Evolutionary conservation across 1,140 invertebrate genomes (phyloP).

Genomic region (Doryteuthis pealeii): DNA sequence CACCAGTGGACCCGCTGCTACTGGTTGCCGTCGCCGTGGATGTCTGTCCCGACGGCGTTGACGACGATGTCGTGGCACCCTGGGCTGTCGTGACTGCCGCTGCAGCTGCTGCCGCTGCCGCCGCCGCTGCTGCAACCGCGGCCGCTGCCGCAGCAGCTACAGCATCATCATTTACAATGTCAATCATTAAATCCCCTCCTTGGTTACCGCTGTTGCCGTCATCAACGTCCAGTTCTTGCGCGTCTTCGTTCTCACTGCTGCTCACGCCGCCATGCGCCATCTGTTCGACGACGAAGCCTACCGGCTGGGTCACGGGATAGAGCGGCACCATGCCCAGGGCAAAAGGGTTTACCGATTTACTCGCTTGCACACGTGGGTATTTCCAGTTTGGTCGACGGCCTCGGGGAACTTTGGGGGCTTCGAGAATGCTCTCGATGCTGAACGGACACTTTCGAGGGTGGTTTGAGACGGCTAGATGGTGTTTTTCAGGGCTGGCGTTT

Average conservation of each 20-base stretch:
- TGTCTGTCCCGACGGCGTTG: neutral
- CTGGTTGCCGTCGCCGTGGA: neutral
- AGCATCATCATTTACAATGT: neutral
- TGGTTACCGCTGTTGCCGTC: neutral
- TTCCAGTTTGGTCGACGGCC: slow-evolving; percentile 61
- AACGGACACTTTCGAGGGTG: slow-evolving; percentile 34
- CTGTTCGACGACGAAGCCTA: slow-evolving; percentile 55
- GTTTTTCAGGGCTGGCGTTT: neutral
- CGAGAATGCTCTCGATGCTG: slow-evolving; percentile 56
- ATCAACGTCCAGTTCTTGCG: neutral
- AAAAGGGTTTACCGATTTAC: slow-evolving; percentile 57
- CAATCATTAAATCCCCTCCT: neutral
- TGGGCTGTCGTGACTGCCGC: neutral
- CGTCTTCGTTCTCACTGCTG: neutral
- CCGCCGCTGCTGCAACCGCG: neutral
- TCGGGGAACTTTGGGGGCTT: slow-evolving; percentile 56
- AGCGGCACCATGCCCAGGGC: slow-evolving; percentile 54
- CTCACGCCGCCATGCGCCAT: neutral
- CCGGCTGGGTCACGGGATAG: slow-evolving; percentile 61
- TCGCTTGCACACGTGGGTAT: slow-evolving; percentile 61
- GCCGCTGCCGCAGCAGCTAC: neutral
- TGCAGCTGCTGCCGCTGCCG: neutral
- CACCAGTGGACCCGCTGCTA: neutral
- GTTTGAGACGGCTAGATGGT: neutral
- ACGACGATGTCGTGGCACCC: neutral